Percentiles rank a stretch among this genome's conserved stretches.
phyloP scores from a whole-genome alignment of 2,113 vertebrate genomes.

The Lepisosteus oculatus region DNA sequence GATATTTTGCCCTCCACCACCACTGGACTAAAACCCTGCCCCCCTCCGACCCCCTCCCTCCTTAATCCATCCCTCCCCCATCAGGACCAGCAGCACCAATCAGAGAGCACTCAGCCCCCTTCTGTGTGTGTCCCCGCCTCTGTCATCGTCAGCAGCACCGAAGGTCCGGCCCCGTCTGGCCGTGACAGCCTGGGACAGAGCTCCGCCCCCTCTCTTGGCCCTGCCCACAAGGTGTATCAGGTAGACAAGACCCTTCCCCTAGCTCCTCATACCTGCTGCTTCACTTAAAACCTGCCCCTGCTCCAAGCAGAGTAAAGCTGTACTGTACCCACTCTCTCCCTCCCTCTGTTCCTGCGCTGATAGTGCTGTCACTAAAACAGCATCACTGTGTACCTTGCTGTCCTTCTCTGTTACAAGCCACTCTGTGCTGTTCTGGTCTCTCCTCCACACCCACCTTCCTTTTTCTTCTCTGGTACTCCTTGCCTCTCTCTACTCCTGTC shows the following conservation, averaged over 20 bases:
- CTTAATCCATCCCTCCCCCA: constrained; percentile 41
- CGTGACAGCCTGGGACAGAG: constrained; percentile 61
- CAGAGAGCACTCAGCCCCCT: constrained; percentile 67
- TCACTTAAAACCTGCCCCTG: constrained; percentile 45
- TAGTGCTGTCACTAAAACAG: constrained; percentile 5
- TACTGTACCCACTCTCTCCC: constrained; percentile 31
- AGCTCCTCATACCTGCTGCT: constrained; percentile 65
- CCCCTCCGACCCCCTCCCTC: constrained; percentile 31
- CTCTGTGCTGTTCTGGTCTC: background rate
- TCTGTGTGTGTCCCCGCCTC: constrained; percentile 79
- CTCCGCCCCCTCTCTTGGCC: constrained; percentile 63
- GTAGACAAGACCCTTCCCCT: constrained; percentile 67
- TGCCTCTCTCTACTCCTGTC: background rate
- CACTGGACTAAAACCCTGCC: background rate
- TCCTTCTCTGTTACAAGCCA: background rate
- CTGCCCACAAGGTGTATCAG: constrained; percentile 75
- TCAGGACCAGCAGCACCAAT: constrained; percentile 74
- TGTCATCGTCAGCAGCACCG: constrained; percentile 85
- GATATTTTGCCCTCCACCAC: too few species aligned
- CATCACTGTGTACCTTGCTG: constrained; percentile 18
- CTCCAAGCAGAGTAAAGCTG: constrained; percentile 20
- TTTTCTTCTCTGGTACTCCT: background rate
- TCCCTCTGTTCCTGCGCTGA: background rate
- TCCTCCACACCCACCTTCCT: constrained; percentile 14
- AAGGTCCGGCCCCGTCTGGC: constrained; percentile 62